Evolutionary conservation across 2,888 invertebrate species (phyloP), one percentile per base, ranked within the genome.

Genomic region (Thyatira batis): DNA sequence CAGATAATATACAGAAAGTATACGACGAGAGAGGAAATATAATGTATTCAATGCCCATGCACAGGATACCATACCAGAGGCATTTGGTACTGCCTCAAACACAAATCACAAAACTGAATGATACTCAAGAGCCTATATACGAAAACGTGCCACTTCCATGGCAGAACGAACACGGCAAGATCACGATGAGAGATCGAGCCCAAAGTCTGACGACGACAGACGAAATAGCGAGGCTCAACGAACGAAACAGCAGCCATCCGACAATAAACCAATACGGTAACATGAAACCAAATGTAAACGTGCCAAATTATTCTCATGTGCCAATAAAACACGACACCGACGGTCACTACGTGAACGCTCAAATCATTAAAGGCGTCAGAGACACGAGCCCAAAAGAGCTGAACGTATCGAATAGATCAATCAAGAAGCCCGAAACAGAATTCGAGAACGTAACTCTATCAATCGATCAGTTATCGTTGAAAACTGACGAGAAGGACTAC

Each of bases 81-180:
- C 85, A 93, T 71, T 61, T 93, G 65, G 85, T 95, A 61, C 60
- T 94, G 45, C 92, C 93, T 13, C 87, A 92, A 20, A 82, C 87
- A 58, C 92, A 89, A 56, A 80, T 86, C 51, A 76, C 84, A 6
- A 80, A 85, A 39, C 52, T 79, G 30, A 76, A 53, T 52, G 89
- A 92, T 55, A 84, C 93, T 0, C 91, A 94, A 11, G 96, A 96
- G 74, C 96, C 96, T 0, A 96, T 96, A 60, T 96, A 96, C 78
- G 96, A 96, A 73, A 96, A 96, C 78, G 95, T 96, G 6, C 96
- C 96, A 0, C 76, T 95, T 25, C 94, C 95, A 0, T 95, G 95
- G 94, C 93, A 93, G 45, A 84, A 75, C 59, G 89, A 88, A 6
- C 59, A 59, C 50, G 79, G 77, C 1, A 80, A 80, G 33, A 59